A percentile compares a stretch with the other conserved stretches of the same genome.
Conservation (phyloP, 2,113 vertebrate genomes). For the Megatriorchis doriae region DNA sequence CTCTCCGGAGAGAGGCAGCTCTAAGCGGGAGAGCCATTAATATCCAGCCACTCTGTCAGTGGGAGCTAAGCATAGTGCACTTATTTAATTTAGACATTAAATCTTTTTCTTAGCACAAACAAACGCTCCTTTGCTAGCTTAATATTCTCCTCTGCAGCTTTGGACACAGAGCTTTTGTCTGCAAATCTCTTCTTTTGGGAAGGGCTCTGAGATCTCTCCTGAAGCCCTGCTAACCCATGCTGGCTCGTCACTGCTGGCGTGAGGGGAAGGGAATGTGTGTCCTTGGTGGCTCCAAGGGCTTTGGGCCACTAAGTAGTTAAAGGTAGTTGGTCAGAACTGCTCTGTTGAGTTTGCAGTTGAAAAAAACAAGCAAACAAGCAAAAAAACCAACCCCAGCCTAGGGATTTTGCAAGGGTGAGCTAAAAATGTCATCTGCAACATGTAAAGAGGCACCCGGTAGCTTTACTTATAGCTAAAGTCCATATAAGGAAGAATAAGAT, state of each 20-base stretch:
- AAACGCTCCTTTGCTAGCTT: neutral
- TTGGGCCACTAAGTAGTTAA: neutral
- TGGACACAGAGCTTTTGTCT: neutral
- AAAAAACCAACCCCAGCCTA: neutral
- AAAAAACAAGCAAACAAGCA: neutral
- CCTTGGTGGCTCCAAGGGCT: neutral
- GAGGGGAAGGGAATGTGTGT: rapidly evolving
- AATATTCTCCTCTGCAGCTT: neutral
- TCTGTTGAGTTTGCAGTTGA: neutral
- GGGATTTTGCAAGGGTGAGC: too few species aligned
- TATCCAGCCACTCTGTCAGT: neutral
- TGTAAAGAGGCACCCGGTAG: neutral
- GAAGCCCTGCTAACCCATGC: neutral
- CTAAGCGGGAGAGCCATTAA: neutral
- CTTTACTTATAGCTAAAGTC: neutral
- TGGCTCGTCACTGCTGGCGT: neutral
- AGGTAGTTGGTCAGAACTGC: neutral
- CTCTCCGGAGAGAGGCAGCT: neutral
- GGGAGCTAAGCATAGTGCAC: neutral
- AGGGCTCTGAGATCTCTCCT: neutral
- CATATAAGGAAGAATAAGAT: neutral
- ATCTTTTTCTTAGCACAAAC: neutral
- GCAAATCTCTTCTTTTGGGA: neutral
- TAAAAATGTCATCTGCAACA: rapidly evolving
- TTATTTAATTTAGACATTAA: conserved; percentile 4